Percentiles rank a stretch among this genome's conserved stretches.
Conservation (phyloP, 2,113 vertebrate genomes). For the Morone saxatilis region DNA sequence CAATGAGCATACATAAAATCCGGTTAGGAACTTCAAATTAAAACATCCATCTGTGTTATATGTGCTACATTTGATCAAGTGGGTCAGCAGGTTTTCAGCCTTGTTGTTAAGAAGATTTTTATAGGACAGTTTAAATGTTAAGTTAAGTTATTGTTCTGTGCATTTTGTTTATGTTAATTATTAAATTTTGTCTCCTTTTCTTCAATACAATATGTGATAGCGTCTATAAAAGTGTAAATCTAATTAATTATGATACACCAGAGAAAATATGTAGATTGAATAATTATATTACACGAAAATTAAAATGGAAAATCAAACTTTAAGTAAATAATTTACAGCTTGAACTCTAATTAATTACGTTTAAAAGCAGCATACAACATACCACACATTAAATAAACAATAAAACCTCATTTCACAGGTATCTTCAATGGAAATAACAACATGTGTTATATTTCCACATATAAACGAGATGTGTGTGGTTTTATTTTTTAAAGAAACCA, state of each 20-base stretch:
- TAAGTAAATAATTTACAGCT: background rate
- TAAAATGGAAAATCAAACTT: background rate
- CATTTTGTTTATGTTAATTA: background rate
- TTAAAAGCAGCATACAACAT: background rate
- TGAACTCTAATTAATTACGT: rapidly evolving
- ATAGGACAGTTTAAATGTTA: background rate
- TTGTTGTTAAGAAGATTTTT: background rate
- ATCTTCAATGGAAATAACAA: background rate
- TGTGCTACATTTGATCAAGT: no score
- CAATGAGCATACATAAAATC: rapidly evolving
- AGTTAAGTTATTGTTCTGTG: background rate
- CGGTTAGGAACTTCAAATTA: slow-evolving; percentile 22
- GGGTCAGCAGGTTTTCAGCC: no score
- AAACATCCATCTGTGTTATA: background rate
- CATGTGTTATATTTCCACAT: background rate
- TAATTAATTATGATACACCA: background rate
- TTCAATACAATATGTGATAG: background rate
- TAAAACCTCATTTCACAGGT: background rate
- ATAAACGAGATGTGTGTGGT: background rate
- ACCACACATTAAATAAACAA: background rate
- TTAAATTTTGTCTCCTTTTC: background rate
- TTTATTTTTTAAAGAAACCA: slow-evolving; percentile 41
- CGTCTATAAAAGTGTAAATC: background rate
- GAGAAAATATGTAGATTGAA: background rate
- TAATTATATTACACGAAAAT: background rate